Evolutionary conservation across 2,888 invertebrate genomes (phyloP), one percentile per base, ranked within the genome.

Genomic region (Abrostola triplasia): DNA sequence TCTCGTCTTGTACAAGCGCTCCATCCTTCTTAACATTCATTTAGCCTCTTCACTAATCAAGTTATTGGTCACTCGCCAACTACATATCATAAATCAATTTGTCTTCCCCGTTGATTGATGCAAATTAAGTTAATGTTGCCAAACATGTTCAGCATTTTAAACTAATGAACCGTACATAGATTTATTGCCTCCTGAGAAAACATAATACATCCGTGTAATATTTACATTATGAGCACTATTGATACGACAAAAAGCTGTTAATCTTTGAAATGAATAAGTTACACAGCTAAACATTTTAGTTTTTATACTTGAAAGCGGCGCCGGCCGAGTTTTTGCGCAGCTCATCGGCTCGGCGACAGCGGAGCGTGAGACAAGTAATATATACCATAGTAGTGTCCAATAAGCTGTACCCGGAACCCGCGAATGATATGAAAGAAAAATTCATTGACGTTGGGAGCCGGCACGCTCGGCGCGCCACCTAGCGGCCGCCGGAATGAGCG

Each of bases 361-460:
- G 57, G 58, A 74, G 68, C 78, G 75, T 74, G 75, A 75, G 67
- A 74, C 64, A 47, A 67, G 60, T 77, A 70, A 74, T 80, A 63
- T 71, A 73, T 70, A 65, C 60, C 13, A 60, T 65, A 51, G 52
- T 51, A 59, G 59, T 70, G 67, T 64, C 76, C 78, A 77, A 77
- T 73, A 77, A 67, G 70, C 60, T 65, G 67, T 77, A 80, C 80
- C 78, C 80, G 83, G 83, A 83, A 83, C 77, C 76, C 55, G 13
- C 7, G 42, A 59, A 63, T 57, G 58, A 71, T 77, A 76, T 79
- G 70, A 79, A 79, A 82, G 76, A 83, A 82, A 81, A 79, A 80
- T 79, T 76, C 76, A 77, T 76, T 80, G 66, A 76, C 42, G 52
- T 60, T 64, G 56, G 67, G 66, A 69, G 59, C 52, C 42, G 53